These are phyloP conservation scores for Steinernema khuongi DNA, from an alignment of 1,140 invertebrate genomes.

Conservation along the genomic window DNA sequence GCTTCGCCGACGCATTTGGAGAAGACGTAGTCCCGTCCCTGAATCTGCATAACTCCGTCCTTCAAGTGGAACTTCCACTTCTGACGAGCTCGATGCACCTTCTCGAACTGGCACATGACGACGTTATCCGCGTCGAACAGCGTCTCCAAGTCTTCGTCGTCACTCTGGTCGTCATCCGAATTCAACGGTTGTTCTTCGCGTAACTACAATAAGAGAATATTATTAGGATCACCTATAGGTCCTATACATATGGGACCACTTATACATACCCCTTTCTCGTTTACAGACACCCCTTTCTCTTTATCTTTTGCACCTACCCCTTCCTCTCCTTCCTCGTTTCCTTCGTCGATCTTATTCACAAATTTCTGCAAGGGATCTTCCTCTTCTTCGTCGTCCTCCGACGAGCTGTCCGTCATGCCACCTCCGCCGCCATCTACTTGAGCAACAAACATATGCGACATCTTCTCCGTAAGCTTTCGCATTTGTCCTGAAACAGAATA, in stretches of 20 bases:
- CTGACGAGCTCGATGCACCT: constrained; percentile 91
- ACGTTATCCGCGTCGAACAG: constrained; percentile 96
- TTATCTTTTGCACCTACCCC: constrained; percentile 22
- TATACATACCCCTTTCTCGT: constrained; percentile 25
- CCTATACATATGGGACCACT: constrained; percentile 26
- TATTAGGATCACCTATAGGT: constrained; percentile 15
- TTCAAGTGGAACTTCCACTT: constrained; percentile 99
- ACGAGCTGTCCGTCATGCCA: constrained; percentile 49
- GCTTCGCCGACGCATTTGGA: constrained; percentile 97
- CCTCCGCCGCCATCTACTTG: constrained; percentile 50
- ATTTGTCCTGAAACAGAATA: neutral
- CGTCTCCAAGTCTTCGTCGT: constrained; percentile 88
- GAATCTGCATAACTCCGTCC: constrained; percentile 98
- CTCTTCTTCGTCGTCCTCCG: constrained; percentile 44
- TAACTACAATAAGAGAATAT: constrained; percentile 15
- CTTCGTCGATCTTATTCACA: constrained; percentile 34
- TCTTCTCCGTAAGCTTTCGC: neutral
- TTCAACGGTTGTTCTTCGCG: constrained; percentile 78
- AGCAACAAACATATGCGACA: neutral
- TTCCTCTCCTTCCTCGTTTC: constrained; percentile 39
- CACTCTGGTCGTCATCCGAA: constrained; percentile 85
- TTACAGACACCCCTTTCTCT: too few relatives aligned
- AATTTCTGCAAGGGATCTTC: constrained; percentile 35
- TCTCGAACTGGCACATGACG: constrained; percentile 98
- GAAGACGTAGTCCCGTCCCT: constrained; percentile 95